Conservation (phyloP, 23 tunicate species). For the Aplidium turbinatum region DNA sequence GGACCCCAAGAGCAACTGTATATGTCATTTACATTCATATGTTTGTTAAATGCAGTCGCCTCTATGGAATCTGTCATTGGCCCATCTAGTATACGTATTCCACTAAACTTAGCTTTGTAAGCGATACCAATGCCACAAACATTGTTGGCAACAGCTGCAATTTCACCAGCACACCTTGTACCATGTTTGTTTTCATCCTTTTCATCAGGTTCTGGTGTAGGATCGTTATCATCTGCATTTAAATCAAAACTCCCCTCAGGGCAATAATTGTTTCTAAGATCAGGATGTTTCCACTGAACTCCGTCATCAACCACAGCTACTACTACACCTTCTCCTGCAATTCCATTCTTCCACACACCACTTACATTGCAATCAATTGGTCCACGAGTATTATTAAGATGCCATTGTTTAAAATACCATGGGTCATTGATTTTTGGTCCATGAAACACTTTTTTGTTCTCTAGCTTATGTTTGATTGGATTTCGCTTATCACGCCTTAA, state of each 20-base stretch:
- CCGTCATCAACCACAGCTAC: slow-evolving; percentile 99
- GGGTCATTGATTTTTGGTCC: slow-evolving; percentile 61
- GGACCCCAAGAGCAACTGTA: slow-evolving; percentile 99
- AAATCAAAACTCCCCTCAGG: slow-evolving; percentile 89
- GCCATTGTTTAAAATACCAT: slow-evolving; percentile 83
- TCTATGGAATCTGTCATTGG: slow-evolving; percentile 95
- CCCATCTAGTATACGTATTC: slow-evolving; percentile 91
- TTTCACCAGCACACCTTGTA: slow-evolving; percentile 98
- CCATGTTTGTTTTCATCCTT: slow-evolving; percentile 90
- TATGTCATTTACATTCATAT: slow-evolving; percentile 80
- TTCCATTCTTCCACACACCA: slow-evolving; percentile 76
- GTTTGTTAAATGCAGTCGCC: slow-evolving; percentile 93
- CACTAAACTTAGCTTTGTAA: slow-evolving; percentile 80
- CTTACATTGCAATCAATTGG: slow-evolving; percentile 87
- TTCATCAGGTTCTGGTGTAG: slow-evolving; percentile 67
- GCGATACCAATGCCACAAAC: slow-evolving; percentile 98
- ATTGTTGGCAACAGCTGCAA: slow-evolving; percentile 75
- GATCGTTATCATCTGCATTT: slow-evolving; percentile 92
- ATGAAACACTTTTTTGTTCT: background rate
- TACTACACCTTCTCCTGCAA: slow-evolving; percentile 90
- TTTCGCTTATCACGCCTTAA: slow-evolving; percentile 46
- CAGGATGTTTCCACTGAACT: slow-evolving; percentile 97
- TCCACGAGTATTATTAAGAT: slow-evolving; percentile 49
- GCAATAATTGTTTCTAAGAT: slow-evolving; percentile 75
- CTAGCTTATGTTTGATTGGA: background rate